Percentiles rank a stretch among this genome's conserved stretches.
Evolutionary conservation across 2,888 invertebrate genomes (phyloP).

Genomic region (Carabus problematicus): DNA sequence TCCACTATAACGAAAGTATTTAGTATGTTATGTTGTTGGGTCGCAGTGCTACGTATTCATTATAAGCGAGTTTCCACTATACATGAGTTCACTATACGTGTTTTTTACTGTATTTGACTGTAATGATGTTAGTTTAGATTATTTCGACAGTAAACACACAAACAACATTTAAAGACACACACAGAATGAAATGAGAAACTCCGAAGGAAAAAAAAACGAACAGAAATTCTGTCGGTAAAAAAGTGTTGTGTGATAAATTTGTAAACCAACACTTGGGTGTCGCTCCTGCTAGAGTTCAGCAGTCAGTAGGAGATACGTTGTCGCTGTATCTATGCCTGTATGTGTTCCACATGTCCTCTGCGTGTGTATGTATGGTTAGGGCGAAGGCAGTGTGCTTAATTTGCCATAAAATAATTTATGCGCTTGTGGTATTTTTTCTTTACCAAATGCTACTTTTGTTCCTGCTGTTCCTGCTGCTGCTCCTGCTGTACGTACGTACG

Average conservation of each 20-base stretch:
- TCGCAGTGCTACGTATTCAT: no score
- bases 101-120: no score
- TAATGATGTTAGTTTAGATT: no score
- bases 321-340: neutral
- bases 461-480: neutral
- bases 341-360: neutral
- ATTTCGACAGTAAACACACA: slow-evolving; percentile 24
- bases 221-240: slow-evolving; percentile 12
- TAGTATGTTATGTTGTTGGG: no score
- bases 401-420: slow-evolving; percentile 60
- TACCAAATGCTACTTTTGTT: neutral
- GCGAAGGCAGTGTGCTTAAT: slow-evolving; percentile 55
- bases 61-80: no score
- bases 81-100: no score
- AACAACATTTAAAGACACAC: slow-evolving; percentile 1
- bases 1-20: no score
- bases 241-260: slow-evolving; percentile 34
- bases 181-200: slow-evolving; percentile 3
- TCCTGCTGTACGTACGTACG: neutral
- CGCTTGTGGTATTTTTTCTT: slow-evolving; percentile 20
- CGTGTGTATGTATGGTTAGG: neutral
- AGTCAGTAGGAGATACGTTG: neutral
- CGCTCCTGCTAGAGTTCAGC: slow-evolving; percentile 25
- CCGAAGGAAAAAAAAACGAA: slow-evolving; percentile 7
- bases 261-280: slow-evolving; percentile 32